Evolutionary conservation across 1,140 invertebrate genomes (phyloP), one percentile per base, ranked within the genome.

Genomic region (Agrypnia vestita): DNA sequence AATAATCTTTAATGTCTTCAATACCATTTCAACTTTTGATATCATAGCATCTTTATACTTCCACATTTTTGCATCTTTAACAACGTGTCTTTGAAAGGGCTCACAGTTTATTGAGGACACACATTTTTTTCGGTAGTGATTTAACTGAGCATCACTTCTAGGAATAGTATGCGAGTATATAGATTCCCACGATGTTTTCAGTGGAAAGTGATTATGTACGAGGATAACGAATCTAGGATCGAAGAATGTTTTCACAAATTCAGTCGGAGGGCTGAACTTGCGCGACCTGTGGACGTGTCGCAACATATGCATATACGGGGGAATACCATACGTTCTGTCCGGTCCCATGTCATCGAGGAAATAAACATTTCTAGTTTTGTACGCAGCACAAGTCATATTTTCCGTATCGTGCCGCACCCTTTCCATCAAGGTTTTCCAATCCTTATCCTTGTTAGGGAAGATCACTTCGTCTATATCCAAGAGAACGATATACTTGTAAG

Each of bases 391-490:
- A 0, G 94, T 15, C 6, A 13, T 15, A n/a, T 84, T 95, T 94
- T 0, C 91, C 90, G 80, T 94, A 93, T 3, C 95, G 91, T 84
- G 95, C 94, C 95, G 85, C 0, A 96, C 92, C 64, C 92, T 87
- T 80, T 91, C 89, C 94, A 98, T 95, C 56, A 98, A 88, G 71
- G 94, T 92, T 13, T 91, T 91, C 97, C 97, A 98, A 59, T 93
- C 92, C 0, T 87, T 85, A 71, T 94, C 92, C 79, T 94, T 91
- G 15, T 97, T 89, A 1, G 97, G 97, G 93, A 98, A 96, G 80
- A 98, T 97, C 55, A 98, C 94, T 87, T 99, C 97, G 86, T 98
- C 97, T 55, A 96, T 96, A 85, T 98, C 97, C 25, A 98, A 88
- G 13, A 98, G 88, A 0, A 95, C 95, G 44, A 98, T 94, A 88